Evolutionary conservation across 2,888 invertebrate genomes (phyloP), one percentile per base, ranked within the genome.

Genomic region (Ellobium chinense): DNA sequence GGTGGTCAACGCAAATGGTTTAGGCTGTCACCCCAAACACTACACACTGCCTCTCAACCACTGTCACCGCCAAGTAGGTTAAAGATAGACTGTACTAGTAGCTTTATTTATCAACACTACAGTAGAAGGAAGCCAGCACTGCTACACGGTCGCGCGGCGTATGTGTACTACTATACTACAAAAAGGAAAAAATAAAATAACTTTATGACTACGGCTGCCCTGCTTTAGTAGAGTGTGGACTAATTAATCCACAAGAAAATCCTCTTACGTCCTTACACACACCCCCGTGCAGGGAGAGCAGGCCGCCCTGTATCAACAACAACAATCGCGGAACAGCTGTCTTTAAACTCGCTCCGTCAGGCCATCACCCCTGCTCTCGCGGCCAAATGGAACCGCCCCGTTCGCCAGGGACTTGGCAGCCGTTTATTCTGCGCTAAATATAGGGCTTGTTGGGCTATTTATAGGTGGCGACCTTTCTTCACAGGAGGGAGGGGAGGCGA

Each of bases 371-470:
- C 56, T 36, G 14, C 27, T 54, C 39, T 36, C 29, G 2, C 69
- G 34, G 21, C 34, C 4, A 14, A n/a, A 60, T 78, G 66, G 77
- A 78, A 58, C 62, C 70, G 77, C 58, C 77, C 68, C 54, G 76
- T 76, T 58, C 46, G 69, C 46, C 34, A 60, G 37, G 27, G 69
- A 54, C 75, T 46, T 78, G 77, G 60, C 77, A 78, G 77, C 60
- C 77, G 62, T 69, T 78, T 69, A 58, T 78, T 69, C 54, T n/a
- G 29, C 29, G 77, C 77, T 78, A 78, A 78, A 78, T 78, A 36
- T 78, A 78, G 77, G 27, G n/a, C 60, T 31, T 9, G 69, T 24
- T 4, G 62, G 39, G n/a, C 77, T 78, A 78, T 78, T 78, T 69
- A 66, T 78, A 78, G 75, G 62, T 1, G 14, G 56, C 56, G 68